Percentiles rank a stretch among this genome's conserved stretches.
phyloP scores from a whole-genome alignment of 2,113 vertebrate genomes.

The Xiphorhynchus elegans region DNA sequence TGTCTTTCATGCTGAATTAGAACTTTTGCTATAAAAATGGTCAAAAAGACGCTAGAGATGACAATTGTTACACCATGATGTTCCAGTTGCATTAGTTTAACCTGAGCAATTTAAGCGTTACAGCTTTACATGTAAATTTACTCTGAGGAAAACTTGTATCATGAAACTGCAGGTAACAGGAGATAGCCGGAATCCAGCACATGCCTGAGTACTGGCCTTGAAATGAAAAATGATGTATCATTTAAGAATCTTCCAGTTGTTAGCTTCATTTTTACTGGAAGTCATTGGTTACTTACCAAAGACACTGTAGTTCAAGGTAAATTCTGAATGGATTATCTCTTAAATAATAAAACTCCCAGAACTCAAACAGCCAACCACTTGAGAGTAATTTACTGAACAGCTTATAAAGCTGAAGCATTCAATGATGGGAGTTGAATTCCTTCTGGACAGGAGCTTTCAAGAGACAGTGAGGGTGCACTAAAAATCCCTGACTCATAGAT shows the following conservation, averaged over 20 bases:
- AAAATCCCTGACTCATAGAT: neutral
- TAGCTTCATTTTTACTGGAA: neutral
- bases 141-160: neutral
- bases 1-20: neutral
- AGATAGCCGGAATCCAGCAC: fast-evolving
- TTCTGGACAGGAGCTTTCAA: neutral
- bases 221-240: neutral
- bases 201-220: neutral
- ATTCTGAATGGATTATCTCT: neutral
- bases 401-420: neutral
- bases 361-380: neutral
- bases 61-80: neutral
- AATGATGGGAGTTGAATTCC: neutral
- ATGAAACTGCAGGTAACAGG: neutral
- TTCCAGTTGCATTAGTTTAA: neutral
- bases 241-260: neutral
- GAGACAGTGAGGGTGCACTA: neutral
- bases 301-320: neutral
- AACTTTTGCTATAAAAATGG: neutral
- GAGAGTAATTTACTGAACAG: neutral
- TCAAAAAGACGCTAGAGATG: neutral
- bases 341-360: neutral
- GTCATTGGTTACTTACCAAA: neutral
- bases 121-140: neutral
- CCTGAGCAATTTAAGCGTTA: neutral